These are phyloP conservation scores for Tetanocera ferruginea DNA, from an alignment of 2,888 invertebrate species.

Conservation along the genomic window DNA sequence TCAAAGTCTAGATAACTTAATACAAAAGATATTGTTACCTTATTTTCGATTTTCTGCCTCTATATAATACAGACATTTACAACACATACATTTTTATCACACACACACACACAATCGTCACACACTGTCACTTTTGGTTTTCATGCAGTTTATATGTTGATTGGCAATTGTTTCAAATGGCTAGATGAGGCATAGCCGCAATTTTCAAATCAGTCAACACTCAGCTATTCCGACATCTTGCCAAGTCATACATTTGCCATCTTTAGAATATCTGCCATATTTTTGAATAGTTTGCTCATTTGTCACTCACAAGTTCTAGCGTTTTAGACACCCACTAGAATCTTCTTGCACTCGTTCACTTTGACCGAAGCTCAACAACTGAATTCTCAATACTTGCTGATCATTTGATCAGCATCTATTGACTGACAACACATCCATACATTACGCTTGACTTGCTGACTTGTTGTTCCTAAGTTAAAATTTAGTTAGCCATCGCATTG, in stretches of 20 bases:
- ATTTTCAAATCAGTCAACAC: conserved; percentile 50
- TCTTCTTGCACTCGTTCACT: conserved; percentile 19
- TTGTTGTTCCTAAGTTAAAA: background rate
- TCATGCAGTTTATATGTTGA: conserved; percentile 39
- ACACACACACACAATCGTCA: too few relatives aligned
- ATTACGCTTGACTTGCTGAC: background rate
- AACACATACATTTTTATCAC: too few relatives aligned
- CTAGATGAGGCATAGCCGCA: conserved; percentile 70
- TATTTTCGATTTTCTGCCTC: too few relatives aligned
- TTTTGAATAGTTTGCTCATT: background rate
- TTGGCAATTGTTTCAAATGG: conserved; percentile 64
- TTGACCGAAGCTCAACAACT: conserved; percentile 37
- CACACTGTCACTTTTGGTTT: too few relatives aligned
- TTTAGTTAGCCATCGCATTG: conserved; percentile 42
- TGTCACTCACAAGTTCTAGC: background rate
- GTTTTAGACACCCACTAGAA: background rate
- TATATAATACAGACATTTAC: too few relatives aligned
- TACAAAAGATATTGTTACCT: too few relatives aligned
- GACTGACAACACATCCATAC: background rate
- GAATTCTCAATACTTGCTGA: background rate
- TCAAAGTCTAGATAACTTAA: too few relatives aligned
- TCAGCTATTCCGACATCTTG: conserved; percentile 70
- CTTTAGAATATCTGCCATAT: background rate
- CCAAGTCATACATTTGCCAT: conserved; percentile 64
- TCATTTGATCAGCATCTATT: conserved; percentile 12